Percentiles rank a stretch among this genome's conserved stretches.
phyloP scores from a whole-genome alignment of 2,888 invertebrate species.

The Bugula neritina region DNA sequence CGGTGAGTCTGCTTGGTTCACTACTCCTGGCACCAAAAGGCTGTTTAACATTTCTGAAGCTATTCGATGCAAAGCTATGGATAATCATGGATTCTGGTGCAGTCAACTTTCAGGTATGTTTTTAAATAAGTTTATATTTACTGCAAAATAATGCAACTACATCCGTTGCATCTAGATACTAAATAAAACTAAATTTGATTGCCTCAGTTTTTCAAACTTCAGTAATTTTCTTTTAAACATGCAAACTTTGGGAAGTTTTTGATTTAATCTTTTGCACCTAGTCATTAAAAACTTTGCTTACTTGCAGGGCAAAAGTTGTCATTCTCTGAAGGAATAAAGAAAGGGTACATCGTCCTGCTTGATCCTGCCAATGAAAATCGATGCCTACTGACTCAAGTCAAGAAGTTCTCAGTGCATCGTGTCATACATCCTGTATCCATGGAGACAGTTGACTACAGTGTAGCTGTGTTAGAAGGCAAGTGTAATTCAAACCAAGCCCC shows the following conservation, averaged over 20 bases:
- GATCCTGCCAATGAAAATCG: not conserved
- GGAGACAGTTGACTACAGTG: conserved; percentile 17
- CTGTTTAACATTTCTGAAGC: conserved; percentile 74
- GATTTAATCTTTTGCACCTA: too few relatives aligned
- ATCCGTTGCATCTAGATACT: too few relatives aligned
- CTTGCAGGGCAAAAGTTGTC: conserved; percentile 6
- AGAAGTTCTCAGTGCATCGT: conserved; percentile 18
- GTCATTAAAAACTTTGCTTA: too few relatives aligned
- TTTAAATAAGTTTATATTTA: too few relatives aligned
- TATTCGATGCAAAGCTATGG: conserved; percentile 63
- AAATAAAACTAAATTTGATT: too few relatives aligned
- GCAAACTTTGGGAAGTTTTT: too few relatives aligned
- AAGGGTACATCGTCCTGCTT: not conserved
- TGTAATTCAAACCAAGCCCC: too few relatives aligned
- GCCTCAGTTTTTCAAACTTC: too few relatives aligned
- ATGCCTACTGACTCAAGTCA: conserved; percentile 3
- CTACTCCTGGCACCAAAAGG: conserved; percentile 80
- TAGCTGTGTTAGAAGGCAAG: conserved; percentile 14
- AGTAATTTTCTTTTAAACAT: too few relatives aligned
- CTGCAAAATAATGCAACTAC: too few relatives aligned
- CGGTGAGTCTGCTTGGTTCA: conserved; percentile 51
- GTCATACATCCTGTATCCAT: conserved; percentile 17
- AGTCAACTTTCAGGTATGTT: conserved; percentile 14
- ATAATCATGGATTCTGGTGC: conserved; percentile 50
- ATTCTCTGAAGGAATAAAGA: not conserved